These are phyloP conservation scores for Seira musarum DNA, from an alignment of 2,888 invertebrate species.

Conservation along the genomic window DNA sequence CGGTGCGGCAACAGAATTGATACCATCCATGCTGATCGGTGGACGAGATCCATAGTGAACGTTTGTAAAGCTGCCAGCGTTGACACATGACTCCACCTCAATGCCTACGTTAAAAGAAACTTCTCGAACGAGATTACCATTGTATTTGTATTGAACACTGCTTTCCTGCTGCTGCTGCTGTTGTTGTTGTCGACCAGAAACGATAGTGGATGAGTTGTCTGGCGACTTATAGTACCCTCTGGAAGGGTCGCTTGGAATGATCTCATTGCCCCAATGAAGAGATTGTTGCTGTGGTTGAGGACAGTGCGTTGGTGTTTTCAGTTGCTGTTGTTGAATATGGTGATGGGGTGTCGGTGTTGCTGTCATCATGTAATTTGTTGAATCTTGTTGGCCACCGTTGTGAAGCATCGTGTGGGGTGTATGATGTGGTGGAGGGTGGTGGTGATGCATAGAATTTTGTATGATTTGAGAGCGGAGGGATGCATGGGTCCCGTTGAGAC, in stretches of 20 bases:
- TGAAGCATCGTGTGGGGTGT: neutral
- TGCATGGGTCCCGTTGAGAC: slow-evolving; percentile 57
- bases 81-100: slow-evolving; percentile 79
- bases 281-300: slow-evolving; percentile 61
- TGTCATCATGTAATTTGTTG: slow-evolving; percentile 60
- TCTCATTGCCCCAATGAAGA: slow-evolving; percentile 55
- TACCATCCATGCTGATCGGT: slow-evolving; percentile 71
- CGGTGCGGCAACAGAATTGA: neutral
- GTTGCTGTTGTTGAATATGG: slow-evolving; percentile 58
- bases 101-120: slow-evolving; percentile 74
- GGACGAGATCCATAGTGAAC: slow-evolving; percentile 77
- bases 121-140: slow-evolving; percentile 74
- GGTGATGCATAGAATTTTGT: slow-evolving; percentile 53
- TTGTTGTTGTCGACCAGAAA: neutral
- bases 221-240: slow-evolving; percentile 52
- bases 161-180: slow-evolving; percentile 36
- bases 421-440: neutral
- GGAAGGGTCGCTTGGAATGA: slow-evolving; percentile 52
- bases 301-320: slow-evolving; percentile 65
- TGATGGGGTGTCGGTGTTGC: slow-evolving; percentile 55
- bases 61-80: slow-evolving; percentile 79
- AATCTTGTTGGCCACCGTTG: slow-evolving; percentile 48
- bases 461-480: slow-evolving; percentile 46
- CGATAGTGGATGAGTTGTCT: slow-evolving; percentile 41
- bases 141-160: slow-evolving; percentile 56